phyloP scores from a whole-genome alignment of 2,888 invertebrate species.

The Agonopterix arenella region DNA sequence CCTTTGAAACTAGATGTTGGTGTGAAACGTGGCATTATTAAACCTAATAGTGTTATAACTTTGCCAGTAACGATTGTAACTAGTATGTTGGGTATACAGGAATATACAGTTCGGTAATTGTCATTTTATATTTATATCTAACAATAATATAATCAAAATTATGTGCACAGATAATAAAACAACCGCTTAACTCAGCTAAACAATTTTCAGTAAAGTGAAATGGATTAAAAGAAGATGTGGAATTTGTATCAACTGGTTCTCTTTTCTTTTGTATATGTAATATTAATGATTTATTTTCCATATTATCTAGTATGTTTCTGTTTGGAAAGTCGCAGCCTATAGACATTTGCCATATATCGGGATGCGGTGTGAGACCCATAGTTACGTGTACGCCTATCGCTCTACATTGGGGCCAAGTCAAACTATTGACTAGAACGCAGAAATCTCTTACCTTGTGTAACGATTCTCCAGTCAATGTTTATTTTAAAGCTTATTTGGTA shows the following conservation, averaged over 20 bases:
- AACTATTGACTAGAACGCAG: conserved; percentile 68
- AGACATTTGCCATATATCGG: conserved; percentile 66
- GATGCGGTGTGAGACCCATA: conserved; percentile 81
- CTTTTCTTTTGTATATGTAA: no score
- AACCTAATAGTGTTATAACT: conserved; percentile 56
- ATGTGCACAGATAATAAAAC: no score
- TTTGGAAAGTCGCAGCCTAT: conserved; percentile 60
- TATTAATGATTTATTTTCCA: neutral
- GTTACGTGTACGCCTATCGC: conserved; percentile 76
- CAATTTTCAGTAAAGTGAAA: no score
- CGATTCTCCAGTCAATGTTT: conserved; percentile 82
- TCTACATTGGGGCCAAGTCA: conserved; percentile 80
- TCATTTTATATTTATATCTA: no score
- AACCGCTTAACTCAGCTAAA: no score
- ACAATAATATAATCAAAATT: no score
- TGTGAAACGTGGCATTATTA: conserved; percentile 54
- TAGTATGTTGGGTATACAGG: conserved; percentile 59
- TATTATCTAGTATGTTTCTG: conserved; percentile 35
- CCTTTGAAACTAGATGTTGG: conserved; percentile 40
- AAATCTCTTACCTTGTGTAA: conserved; percentile 77
- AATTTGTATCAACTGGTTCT: neutral
- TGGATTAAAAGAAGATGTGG: no score
- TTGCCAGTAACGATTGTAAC: conserved; percentile 64
- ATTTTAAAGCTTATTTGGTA: conserved; percentile 50
- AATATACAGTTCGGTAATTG: conserved; percentile 43